Evolutionary conservation across 2,797 vertebrate genomes (phyloP).

Genomic region (Bovichtus variegatus): DNA sequence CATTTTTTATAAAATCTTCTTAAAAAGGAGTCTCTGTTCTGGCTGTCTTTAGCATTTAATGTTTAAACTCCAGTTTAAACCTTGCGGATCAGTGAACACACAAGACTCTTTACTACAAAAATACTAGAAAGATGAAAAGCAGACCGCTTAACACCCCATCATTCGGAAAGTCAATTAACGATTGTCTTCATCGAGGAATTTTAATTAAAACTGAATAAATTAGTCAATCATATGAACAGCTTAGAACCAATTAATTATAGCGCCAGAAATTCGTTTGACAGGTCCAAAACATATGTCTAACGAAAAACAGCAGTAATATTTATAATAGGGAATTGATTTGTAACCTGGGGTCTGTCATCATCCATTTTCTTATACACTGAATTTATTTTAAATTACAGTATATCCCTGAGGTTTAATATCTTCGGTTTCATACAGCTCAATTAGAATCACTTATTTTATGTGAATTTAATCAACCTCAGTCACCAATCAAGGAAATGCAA

Average conservation of each 20-base stretch:
- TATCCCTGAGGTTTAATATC: background rate
- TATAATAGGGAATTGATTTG: background rate
- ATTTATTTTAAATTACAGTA: background rate
- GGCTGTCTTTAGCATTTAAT: background rate
- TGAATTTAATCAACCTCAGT: background rate
- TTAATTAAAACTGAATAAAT: constrained; percentile 24
- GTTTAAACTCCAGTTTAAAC: background rate
- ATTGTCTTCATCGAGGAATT: constrained; percentile 1
- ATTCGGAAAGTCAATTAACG: background rate
- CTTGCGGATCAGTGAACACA: background rate
- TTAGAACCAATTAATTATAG: constrained; percentile 14
- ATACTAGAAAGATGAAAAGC: background rate
- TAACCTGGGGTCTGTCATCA: background rate
- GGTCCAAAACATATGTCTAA: constrained; percentile 1
- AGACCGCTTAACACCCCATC: background rate
- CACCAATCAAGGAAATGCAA: background rate
- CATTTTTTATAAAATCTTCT: background rate
- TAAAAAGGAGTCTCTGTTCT: background rate
- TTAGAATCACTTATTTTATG: background rate
- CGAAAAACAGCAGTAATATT: background rate
- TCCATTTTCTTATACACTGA: background rate
- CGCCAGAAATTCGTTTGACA: background rate
- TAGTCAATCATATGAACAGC: constrained; percentile 17
- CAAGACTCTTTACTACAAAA: constrained; percentile 7
- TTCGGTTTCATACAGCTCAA: background rate